Percentiles rank a stretch among this genome's conserved stretches.
These are phyloP conservation scores for Rhinopomastus cyanomelas DNA, from an alignment of 2,113 vertebrate species.

Conservation along the genomic window DNA sequence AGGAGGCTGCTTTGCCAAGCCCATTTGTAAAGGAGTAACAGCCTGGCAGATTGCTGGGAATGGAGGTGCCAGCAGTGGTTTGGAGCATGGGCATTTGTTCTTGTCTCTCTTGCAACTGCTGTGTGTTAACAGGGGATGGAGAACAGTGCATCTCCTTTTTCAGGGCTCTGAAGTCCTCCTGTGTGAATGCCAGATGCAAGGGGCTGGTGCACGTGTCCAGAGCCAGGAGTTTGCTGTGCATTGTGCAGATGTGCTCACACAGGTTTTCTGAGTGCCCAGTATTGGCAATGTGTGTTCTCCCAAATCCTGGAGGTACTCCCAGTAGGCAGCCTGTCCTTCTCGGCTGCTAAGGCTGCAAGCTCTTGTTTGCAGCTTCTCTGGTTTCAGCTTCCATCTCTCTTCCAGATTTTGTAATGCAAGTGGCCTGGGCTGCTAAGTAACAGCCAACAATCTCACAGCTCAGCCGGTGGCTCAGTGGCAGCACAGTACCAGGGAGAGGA, in stretches of 20 bases:
- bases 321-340: neutral
- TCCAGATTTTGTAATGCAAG: conserved; percentile 61
- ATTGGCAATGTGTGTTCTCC: neutral
- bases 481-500: neutral
- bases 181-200: neutral
- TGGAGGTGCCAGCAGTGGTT: neutral
- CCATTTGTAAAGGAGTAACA: neutral
- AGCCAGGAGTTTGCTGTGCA: accelerated
- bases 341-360: neutral
- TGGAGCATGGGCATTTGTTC: neutral
- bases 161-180: neutral
- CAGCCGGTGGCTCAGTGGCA: neutral
- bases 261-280: neutral
- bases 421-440: neutral
- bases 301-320: neutral
- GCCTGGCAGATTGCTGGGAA: neutral
- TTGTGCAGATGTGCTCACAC: neutral
- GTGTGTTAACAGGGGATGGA: neutral
- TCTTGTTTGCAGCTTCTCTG: conserved; percentile 44
- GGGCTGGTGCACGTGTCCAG: neutral
- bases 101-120: neutral
- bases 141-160: neutral
- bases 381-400: conserved; percentile 64
- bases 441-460: conserved; percentile 26
- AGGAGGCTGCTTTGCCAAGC: conserved; percentile 26